Conservation (phyloP, 2,888 invertebrate species). For the Choristoneura rosaceana region DNA sequence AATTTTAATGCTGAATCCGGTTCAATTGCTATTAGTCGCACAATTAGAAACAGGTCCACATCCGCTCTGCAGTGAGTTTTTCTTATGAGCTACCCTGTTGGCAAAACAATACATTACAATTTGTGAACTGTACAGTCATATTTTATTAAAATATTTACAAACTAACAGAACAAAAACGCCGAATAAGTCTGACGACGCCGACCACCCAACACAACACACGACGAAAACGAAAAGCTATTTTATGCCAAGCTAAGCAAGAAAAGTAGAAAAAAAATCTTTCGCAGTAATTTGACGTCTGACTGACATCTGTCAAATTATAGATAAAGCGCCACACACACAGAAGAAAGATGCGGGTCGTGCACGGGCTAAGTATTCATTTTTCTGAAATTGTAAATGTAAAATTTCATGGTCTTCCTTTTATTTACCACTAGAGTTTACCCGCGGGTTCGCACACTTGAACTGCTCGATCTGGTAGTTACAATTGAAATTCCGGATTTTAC, state of each 20-base stretch:
- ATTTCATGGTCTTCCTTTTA: too few species aligned
- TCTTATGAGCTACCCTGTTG: constrained; percentile 22
- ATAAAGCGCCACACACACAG: too few species aligned
- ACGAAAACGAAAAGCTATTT: not conserved
- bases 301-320: too few species aligned
- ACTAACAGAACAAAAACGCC: constrained; percentile 21
- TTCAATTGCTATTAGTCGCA: constrained; percentile 33
- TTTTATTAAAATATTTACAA: constrained; percentile 25
- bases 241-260: too few species aligned
- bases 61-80: constrained; percentile 11
- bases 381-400: too few species aligned
- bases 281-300: too few species aligned
- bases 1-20: constrained; percentile 38
- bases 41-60: constrained; percentile 36
- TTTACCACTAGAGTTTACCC: too few species aligned
- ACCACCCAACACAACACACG: constrained; percentile 21
- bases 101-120: constrained; percentile 6
- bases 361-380: too few species aligned
- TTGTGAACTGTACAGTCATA: not conserved
- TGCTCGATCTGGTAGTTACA: too few species aligned
- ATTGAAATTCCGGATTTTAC: too few species aligned
- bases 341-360: too few species aligned
- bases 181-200: constrained; percentile 15
- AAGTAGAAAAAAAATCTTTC: not conserved
- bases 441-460: too few species aligned